phyloP scores from a whole-genome alignment of 2,888 invertebrate species.

The Drosophila engyochracea region DNA sequence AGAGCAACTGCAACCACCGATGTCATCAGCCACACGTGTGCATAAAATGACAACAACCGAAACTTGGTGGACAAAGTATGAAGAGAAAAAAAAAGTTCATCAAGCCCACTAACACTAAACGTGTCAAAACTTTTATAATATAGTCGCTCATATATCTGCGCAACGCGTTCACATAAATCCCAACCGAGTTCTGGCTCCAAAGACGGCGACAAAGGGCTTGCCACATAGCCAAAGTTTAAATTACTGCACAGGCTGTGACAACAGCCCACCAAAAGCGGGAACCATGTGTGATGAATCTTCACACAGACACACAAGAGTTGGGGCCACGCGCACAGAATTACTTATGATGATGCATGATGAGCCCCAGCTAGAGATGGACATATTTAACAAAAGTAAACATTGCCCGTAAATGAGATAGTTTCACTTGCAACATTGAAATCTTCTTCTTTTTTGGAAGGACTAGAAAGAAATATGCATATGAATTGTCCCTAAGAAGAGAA shows the following conservation, averaged over 20 bases:
- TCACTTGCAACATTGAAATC: neutral
- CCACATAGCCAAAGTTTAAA: conserved; percentile 69
- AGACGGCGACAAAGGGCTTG: conserved; percentile 29
- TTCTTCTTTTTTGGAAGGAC: neutral
- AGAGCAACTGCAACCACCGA: conserved; percentile 19
- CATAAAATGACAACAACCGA: conserved; percentile 43
- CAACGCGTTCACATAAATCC: conserved; percentile 60
- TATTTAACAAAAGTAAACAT: neutral
- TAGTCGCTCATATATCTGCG: conserved; percentile 67
- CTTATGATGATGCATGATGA: conserved; percentile 65
- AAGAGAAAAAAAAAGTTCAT: conserved; percentile 62
- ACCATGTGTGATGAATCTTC: conserved; percentile 71
- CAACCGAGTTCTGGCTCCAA: conserved; percentile 21
- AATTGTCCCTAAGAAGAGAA: neutral
- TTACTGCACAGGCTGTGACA: conserved; percentile 74
- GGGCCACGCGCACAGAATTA: conserved; percentile 52
- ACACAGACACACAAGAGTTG: conserved; percentile 36
- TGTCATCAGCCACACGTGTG: conserved; percentile 72
- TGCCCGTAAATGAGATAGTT: conserved; percentile 8
- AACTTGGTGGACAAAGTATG: conserved; percentile 26
- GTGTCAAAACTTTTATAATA: conserved; percentile 81
- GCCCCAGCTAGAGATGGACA: conserved; percentile 52
- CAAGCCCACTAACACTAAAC: conserved; percentile 69
- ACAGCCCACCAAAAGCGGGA: conserved; percentile 28
- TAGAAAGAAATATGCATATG: neutral